Evolutionary conservation across 2,113 vertebrate genomes (phyloP).

Genomic region (Saguinus imperator): DNA sequence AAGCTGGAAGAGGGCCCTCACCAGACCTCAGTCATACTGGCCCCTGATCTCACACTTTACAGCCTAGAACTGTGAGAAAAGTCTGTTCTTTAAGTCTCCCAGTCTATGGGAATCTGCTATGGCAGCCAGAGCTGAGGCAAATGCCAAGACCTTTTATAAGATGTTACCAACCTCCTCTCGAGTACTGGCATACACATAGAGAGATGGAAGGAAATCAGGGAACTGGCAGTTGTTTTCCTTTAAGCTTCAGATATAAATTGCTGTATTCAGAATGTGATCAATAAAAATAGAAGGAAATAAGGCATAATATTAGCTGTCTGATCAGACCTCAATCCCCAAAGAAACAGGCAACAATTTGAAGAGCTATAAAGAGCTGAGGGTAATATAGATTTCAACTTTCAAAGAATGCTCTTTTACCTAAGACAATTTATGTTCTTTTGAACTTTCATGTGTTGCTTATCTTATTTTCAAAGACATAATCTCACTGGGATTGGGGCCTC

Average conservation of each 20-base stretch:
- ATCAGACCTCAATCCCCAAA: not conserved
- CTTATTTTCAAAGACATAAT: conserved; percentile 39
- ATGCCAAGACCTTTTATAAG: not conserved
- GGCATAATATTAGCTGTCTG: not conserved
- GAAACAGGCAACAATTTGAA: not conserved
- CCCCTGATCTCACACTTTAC: too few relatives aligned
- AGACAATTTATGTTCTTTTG: conserved; percentile 7
- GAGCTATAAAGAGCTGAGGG: not conserved
- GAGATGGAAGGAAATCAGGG: not conserved
- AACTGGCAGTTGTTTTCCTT: not conserved
- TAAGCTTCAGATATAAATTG: not conserved
- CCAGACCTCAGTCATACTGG: not conserved
- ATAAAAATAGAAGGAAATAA: not conserved
- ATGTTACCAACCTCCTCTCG: not conserved
- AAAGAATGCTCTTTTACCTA: conserved; percentile 36
- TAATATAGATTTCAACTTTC: not conserved
- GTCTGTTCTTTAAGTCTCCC: not conserved
- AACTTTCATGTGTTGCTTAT: conserved; percentile 8
- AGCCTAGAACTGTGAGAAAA: not conserved
- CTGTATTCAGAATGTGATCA: not conserved
- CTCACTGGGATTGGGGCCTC: not conserved
- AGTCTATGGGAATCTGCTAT: not conserved
- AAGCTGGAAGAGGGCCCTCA: not conserved
- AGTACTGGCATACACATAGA: not conserved
- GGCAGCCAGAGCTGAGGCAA: not conserved